Percentiles rank a stretch among this genome's conserved stretches.
Evolutionary conservation across 2,888 invertebrate species (phyloP).

Genomic region (Corbicula japonica): DNA sequence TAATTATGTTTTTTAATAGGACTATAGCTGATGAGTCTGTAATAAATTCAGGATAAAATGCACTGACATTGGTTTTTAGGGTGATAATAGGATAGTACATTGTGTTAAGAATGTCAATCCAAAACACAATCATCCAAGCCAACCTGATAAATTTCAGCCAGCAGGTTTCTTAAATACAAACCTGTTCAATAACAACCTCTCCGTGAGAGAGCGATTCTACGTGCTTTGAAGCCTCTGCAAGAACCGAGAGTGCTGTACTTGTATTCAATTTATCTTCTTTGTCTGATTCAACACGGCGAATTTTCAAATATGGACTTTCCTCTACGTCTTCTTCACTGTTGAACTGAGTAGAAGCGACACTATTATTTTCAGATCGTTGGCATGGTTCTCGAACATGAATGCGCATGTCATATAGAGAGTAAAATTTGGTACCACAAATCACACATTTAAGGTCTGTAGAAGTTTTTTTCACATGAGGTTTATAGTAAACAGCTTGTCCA

Average conservation of each 20-base stretch:
- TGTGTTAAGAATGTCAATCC: too few species aligned
- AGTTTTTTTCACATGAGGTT: constrained; percentile 58
- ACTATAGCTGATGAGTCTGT: too few species aligned
- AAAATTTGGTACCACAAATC: constrained; percentile 75
- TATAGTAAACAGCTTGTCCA: constrained; percentile 55
- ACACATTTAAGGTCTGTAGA: constrained; percentile 71
- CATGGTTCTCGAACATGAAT: constrained; percentile 78
- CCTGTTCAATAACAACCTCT: constrained; percentile 7
- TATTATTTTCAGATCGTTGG: constrained; percentile 51
- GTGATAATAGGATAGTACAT: too few species aligned
- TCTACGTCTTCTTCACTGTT: constrained; percentile 37
- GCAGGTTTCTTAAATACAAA: too few species aligned
- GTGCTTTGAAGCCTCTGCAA: constrained; percentile 67
- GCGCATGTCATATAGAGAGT: constrained; percentile 75
- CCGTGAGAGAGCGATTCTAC: constrained; percentile 55
- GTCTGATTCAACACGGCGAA: constrained; percentile 46
- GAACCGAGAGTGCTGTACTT: constrained; percentile 56
- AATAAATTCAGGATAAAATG: too few species aligned
- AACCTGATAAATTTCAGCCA: too few species aligned
- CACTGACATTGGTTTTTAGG: too few species aligned
- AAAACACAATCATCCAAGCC: too few species aligned
- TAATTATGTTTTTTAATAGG: too few species aligned
- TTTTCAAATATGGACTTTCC: constrained; percentile 40
- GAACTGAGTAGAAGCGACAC: constrained; percentile 17
- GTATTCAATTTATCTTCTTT: constrained; percentile 13